These are phyloP conservation scores for Apostichopus leukothele DNA, from an alignment of 53 echinoderm and acorn worm species.

Conservation along the genomic window DNA sequence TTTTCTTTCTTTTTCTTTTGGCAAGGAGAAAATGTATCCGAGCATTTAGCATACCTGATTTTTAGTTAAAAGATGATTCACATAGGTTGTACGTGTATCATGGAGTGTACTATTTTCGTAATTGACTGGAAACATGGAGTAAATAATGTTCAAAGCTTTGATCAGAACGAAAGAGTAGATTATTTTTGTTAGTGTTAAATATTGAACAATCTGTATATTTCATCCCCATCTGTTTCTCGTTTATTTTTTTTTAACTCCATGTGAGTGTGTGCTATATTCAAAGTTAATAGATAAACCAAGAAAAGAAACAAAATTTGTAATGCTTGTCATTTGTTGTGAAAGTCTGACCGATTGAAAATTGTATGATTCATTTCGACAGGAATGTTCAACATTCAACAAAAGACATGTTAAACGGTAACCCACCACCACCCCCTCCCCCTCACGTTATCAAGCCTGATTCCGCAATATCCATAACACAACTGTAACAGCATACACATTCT, in stretches of 20 bases:
- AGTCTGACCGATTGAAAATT: neutral
- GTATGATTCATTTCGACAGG: neutral
- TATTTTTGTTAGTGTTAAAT: neutral
- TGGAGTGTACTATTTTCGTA: neutral
- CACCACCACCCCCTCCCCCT: neutral
- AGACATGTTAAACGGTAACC: neutral
- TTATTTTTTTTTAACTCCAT: neutral
- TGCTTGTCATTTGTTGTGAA: too few species aligned
- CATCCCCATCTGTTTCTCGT: neutral
- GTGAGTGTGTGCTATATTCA: conserved; percentile 30
- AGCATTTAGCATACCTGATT: neutral
- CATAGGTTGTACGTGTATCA: neutral
- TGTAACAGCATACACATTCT: too few species aligned
- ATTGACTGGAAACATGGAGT: neutral
- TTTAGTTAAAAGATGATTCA: neutral
- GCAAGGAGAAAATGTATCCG: too few species aligned
- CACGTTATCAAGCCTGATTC: neutral
- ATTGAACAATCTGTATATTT: neutral
- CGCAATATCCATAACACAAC: too few species aligned
- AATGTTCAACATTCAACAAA: neutral
- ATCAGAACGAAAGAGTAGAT: neutral
- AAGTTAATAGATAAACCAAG: neutral
- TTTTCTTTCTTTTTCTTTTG: neutral
- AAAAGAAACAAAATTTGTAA: neutral
- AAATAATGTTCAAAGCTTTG: neutral